Evolutionary conservation across 2,797 vertebrate genomes (phyloP), one percentile per base, ranked within the genome.

Genomic region (Gymnoscopelus braueri): DNA sequence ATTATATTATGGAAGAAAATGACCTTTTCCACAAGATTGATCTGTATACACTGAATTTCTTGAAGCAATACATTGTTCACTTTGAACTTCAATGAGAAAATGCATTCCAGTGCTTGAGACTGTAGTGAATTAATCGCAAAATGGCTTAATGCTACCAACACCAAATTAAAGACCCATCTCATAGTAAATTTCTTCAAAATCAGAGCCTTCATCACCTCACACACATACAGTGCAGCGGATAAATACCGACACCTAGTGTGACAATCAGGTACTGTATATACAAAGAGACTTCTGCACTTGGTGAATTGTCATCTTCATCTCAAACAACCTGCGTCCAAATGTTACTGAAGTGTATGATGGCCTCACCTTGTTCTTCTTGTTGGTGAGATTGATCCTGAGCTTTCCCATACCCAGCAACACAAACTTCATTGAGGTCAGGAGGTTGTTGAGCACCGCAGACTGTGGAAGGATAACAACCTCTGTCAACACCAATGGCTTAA

Each of bases 371-470:
- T 95, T 94, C 19, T 89, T 92, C 70, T 87, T 88, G 83, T 89
- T 91, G 2, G 89, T 80, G 1, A 95, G 89, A 76, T 93, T 93
- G 56, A 95, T 92, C 74, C 92, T 83, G 68, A 95, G 84, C 61
- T 83, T 82, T 3, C 94, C 93, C 94, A 94, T 95, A 15, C 93
- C 94, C 9, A 66, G 90, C 5, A 95, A 86, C 15, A 94, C 93
- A 72, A 91, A 83, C 91, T 94, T 94, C 91, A 94, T 92, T 0
- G 93, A 94, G 24, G 84, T 93, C 57, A 95, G 74, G 8, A 95
- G 90, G 77, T 95, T 95, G 71, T 95, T 93, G 1, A 94, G 67
- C 0, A 94, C 86, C 1, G 94, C 91, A 26, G 91, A 72, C 94
- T 95, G 79, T 0, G 26, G 24, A 62, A 6, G 26, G 5, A 65